Base-by-base conservation (phyloP, 2,888 invertebrate genomes). In the Melanostoma scalare region DNA sequence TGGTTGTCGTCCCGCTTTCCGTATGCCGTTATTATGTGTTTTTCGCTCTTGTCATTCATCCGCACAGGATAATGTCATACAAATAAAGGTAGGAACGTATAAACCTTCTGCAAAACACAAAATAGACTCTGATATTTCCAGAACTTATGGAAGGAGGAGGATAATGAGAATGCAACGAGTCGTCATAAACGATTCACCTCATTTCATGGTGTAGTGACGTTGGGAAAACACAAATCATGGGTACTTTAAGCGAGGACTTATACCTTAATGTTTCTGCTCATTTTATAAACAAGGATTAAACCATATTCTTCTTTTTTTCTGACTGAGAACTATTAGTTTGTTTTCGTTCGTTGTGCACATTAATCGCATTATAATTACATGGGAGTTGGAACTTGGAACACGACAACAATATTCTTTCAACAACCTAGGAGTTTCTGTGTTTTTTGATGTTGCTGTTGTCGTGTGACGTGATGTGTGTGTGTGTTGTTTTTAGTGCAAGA, bases 341-440 rank as follows among this genome's bases (percentile, higher is more conserved):
- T 48, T 6, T 4, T 63, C 48, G 31, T 68, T 71, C n/a, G 60
- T 42, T 55, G 76, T 71, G 20, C 52, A 77, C 81, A 73, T 69
- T 78, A 82, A 82, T 82, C 82, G 82, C 73, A 82, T 82, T 78
- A 82, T 82, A 82, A 82, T 82, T 82, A 78, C 78, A 78, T 42
- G 81, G 76, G 55, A 72, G 72, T 55, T 44, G 67, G 60, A 35
- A 46, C 50, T 36, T 10, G 31, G 35, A 81, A 60, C 58, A 60
- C 60, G 30, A n/a, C 52, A 50, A 50, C 50, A 69, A 42, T 61
- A 61, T 78, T 20, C 42, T 36, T 82, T 73, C 77, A 82, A 77
- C 82, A 77, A 78, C 68, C 82, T 82, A 44, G 61, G 74, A 77
- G 55, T 82, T 68, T 56, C 50, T 68, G 46, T 60, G 71, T 65